These are phyloP conservation scores for Seladonia tumulorum DNA, from an alignment of 2,888 invertebrate species.

Conservation along the genomic window DNA sequence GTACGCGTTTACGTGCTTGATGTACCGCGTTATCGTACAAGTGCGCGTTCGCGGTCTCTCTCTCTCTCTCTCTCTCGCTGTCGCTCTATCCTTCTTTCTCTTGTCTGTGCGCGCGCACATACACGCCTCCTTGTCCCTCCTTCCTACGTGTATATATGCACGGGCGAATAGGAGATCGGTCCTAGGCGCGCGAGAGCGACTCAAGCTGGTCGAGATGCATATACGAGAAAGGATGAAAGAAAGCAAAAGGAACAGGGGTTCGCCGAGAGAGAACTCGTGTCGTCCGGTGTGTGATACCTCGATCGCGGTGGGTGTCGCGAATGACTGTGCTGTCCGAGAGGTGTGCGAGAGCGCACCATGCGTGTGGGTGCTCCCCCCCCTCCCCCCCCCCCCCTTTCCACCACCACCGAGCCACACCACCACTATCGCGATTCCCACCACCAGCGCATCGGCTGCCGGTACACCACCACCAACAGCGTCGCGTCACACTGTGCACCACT, in stretches of 20 bases:
- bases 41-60: conserved; percentile 32
- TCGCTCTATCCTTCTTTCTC: not conserved
- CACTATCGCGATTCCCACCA: conserved; percentile 20
- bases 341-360: conserved; percentile 70
- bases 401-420: conserved; percentile 7
- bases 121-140: conserved; percentile 3
- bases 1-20: conserved; percentile 42
- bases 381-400: conserved; percentile 37
- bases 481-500: conserved; percentile 28
- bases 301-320: conserved; percentile 76
- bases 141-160: not conserved
- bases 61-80: not conserved
- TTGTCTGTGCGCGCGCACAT: conserved; percentile 12
- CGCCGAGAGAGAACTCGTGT: conserved; percentile 68
- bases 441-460: not conserved
- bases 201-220: conserved; percentile 3
- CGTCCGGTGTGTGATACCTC: conserved; percentile 71
- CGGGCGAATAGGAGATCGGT: conserved; percentile 4
- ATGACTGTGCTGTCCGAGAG: conserved; percentile 73
- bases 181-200: not conserved
- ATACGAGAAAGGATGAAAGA: not conserved
- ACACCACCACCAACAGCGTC: conserved; percentile 17
- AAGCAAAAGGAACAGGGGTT: conserved; percentile 53
- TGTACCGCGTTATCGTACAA: conserved; percentile 57
- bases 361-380: conserved; percentile 70